Evolutionary conservation across 2,113 vertebrate species (phyloP), one percentile per base, ranked within the genome.

Genomic region (Rousettus leschenaultii): DNA sequence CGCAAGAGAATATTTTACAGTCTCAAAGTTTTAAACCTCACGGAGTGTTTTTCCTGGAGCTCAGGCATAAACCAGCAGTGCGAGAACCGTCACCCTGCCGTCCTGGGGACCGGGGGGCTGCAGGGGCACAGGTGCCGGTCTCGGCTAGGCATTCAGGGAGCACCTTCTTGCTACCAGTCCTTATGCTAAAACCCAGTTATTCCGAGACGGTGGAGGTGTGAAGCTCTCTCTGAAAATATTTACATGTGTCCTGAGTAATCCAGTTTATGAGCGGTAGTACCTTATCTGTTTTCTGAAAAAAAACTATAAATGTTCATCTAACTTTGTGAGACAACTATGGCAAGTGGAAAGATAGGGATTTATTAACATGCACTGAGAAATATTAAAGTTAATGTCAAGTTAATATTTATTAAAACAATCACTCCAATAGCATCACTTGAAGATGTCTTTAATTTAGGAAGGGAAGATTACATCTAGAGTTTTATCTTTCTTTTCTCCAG

Each of bases 361-460:
- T 98, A 98, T 97, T 97, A 97, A 97, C 85, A 97, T 71, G 88
- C 79, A 93, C 65, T 89, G 38, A 96, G 80, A 90, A 97, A 98
- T 96, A 95, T 0, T 97, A 96, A 98, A 98, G 97, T 98, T 97
- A 98, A 96, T 97, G 97, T 86, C 79, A 96, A 91, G 80, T 97
- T 98, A 98, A 98, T 98, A 90, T 98, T 98, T 98, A 97, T 93
- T 98, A 97, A 98, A 98, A 96, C 85, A 97, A 91, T 65, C 96
- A 98, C 96, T 98, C 98, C 98, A 98, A 98, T 88, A 95, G 96
- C 68, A 97, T 98, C 98, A 97, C 95, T 96, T 97, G 94, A 97
- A 98, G 97, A 97, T 0, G 96, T 84, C 98, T 96, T 97, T 97
- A 98, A 98, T 97, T 98, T 97, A 97, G 90, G 87, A 98, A 91